Conservation (phyloP, 2,113 vertebrate species). For the Shinisaurus crocodilurus region DNA sequence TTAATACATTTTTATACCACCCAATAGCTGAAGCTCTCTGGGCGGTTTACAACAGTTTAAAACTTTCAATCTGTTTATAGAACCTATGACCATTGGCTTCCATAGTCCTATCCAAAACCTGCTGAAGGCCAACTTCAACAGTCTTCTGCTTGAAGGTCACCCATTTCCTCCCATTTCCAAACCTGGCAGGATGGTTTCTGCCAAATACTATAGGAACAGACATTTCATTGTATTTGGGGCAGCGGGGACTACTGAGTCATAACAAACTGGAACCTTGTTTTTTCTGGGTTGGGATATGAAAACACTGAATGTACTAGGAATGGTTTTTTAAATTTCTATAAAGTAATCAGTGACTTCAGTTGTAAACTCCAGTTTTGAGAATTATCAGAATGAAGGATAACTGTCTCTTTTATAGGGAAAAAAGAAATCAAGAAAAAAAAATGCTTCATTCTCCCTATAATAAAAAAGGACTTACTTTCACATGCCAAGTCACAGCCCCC, state of each 20-base stretch:
- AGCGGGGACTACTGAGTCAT: slow-evolving; percentile 73
- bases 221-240: slow-evolving; percentile 75
- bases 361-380: slow-evolving; percentile 35
- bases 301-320: slow-evolving; percentile 71
- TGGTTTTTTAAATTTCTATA: slow-evolving; percentile 66
- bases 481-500: too few species aligned
- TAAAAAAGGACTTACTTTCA: too few species aligned
- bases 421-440: not conserved
- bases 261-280: slow-evolving; percentile 68
- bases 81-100: slow-evolving; percentile 69
- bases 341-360: slow-evolving; percentile 24
- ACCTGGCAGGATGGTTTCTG: slow-evolving; percentile 67
- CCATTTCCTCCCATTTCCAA: slow-evolving; percentile 77
- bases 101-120: slow-evolving; percentile 64
- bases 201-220: slow-evolving; percentile 75
- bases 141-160: slow-evolving; percentile 65
- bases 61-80: slow-evolving; percentile 64
- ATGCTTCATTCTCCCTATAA: not conserved
- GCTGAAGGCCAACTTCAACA: slow-evolving; percentile 76
- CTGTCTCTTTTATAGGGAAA: slow-evolving; percentile 1
- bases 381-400: slow-evolving; percentile 17
- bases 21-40: too few species aligned
- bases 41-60: too few species aligned
- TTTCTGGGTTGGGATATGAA: slow-evolving; percentile 67
- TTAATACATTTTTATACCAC: too few species aligned